Evolutionary conservation across 2,797 vertebrate species (phyloP), one percentile per base, ranked within the genome.

Genomic region (Ctenopoma multispine): DNA sequence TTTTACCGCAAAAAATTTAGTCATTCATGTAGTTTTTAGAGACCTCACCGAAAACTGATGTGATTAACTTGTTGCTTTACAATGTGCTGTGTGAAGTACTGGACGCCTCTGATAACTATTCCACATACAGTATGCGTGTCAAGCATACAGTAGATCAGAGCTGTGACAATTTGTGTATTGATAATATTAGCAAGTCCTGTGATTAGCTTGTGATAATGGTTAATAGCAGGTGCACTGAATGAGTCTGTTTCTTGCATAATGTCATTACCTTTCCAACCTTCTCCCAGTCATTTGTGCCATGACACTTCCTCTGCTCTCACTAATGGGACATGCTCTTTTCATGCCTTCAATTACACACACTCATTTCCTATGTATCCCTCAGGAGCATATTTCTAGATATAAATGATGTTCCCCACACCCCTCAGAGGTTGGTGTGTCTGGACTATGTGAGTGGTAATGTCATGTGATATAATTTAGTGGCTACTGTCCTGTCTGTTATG

Each of bases 341-440:
- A 77, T 87, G 76, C 56, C 65, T 89, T 83, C 77, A 88, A 87
- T 91, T 90, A 87, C 58, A 82, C 72, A 76, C 58, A 21, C 80
- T 87, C 81, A 92, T 89, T 92, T 92, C 87, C 91, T 85, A 20
- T 70, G 74, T 76, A 82, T 89, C 89, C 75, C 72, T 58, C 43
- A 34, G 77, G 80, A 69, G 61, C 63, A 78, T 85, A 82, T 90
- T 82, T 90, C 85, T 88, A 79, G 77, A 88, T 85, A 87, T 84
- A 77, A 59, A 90, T 85, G 84, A 89, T 64, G 54, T 72, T 78
- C 61, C 40, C 76, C 81, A 72, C 79, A 78, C 78, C 77, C 54
- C 49, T 72, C 53, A 53, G 51, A 81, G 77, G 59, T 72, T 41
- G 49, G 63, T 78, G 79, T 76, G 68, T 75, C 79, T 85, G 81